Base-by-base conservation (phyloP, 92 coral and sea anemone genomes). In the Bergia sp. region DNA sequence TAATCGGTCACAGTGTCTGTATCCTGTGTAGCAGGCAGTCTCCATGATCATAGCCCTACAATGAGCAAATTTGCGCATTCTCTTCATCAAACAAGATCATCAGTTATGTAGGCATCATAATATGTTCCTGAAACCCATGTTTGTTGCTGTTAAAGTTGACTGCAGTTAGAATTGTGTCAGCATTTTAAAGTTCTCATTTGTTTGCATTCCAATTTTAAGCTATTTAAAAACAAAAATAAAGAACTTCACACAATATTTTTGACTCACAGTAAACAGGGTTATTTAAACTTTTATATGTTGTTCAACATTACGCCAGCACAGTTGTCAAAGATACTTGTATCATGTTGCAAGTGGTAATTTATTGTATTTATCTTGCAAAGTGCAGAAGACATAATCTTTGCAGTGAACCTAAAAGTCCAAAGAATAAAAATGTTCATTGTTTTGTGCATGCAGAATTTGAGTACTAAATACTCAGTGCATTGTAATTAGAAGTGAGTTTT, bases 401-500 rank as follows among this genome's bases (percentile, higher is more conserved):
- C 36, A 57, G 36, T 23, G 55, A 43, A 77, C 55, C 47, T 37
- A 16, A 49, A 47, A 73, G 37, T 44, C 55, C 29, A 21, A 18
- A 5, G 37, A 77, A 36, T 16, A 57, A 2, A 57, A 16, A 10
- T 10, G 13, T 45, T 15, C 7, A n/a, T 37, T 0, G 55, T 44
- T 29, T 13, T 77, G 53, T 80, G 85, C 69, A 80, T 80, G 85
- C 72, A 53, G 42, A 79, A 53, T 53, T 23, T 80, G 7, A 36
- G 37, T 58, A 58, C 67, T 58, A 55, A n/a, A 6, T 21, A 55
- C n/a, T 57, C 4, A 42, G 36, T 42, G 21, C 11, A 53, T 55
- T 37, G 69, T 50, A 77, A 23, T 29, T 29, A 16, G 38, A 53
- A 49, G 29, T 58, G 44, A 38, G 44, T 37, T 5, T 57, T 36